Evolutionary conservation across 2,113 vertebrate species (phyloP), one percentile per base, ranked within the genome.

Genomic region (Amphiprion ocellaris): DNA sequence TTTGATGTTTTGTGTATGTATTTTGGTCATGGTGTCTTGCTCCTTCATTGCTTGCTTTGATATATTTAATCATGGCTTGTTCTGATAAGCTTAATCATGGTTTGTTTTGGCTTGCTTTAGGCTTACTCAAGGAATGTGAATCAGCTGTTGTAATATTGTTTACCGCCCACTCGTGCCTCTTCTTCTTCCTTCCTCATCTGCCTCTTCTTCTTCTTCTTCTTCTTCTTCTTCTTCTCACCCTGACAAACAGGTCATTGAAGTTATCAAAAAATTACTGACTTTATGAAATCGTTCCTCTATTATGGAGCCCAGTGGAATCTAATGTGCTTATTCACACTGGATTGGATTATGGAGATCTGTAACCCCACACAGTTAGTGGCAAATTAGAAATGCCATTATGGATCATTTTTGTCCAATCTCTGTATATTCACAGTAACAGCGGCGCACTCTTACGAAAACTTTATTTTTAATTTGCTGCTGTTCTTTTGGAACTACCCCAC

Each of bases 41-140:
- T 50, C 63, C 49, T 75, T 75, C 81, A 78, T 65, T 79, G 67
- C 73, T 86, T 63, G 79, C 86, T 88, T 84, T 84, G 86, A 75
- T 85, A 60, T 82, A 79, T 87, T 69, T 82, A 88, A 82, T 85
- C 73, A 69, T 46, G 53, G 70, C 77, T 71, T 85, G 82, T 71
- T 84, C 63, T 74, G 73, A 82, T 88, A 47, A 72, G 84, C 66
- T 82, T 81, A 69, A 82, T 87, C 67, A 77, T 50, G 77, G 67
- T 77, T 81, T 83, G 68, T 71, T 74, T 82, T 66, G 59, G 50
- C 67, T 74, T 56, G 75, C 85, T 89, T 81, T 83, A 69, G 65
- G 69, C 76, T 77, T 60, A 63, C 66, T 79, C n/a, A 68, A 52
- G 54, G 63, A 79, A 69, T 83, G 77, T 74, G 75, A 81, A 72